These are phyloP conservation scores for Ceratosolen solmsi DNA, from an alignment of 1,140 invertebrate genomes.

Conservation along the genomic window DNA sequence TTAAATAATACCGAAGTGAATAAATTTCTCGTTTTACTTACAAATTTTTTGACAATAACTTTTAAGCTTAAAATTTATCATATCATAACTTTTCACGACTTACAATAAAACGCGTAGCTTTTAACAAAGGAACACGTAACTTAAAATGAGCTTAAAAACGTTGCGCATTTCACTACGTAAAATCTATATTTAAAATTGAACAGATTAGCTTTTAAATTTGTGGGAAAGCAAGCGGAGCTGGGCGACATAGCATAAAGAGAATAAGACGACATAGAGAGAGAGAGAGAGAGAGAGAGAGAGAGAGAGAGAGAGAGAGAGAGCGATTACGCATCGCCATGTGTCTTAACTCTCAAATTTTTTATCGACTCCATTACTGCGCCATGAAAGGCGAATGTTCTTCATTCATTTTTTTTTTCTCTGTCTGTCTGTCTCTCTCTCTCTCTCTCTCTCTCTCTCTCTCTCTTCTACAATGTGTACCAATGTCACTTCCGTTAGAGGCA, in stretches of 20 bases:
- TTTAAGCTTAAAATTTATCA: too few relatives aligned
- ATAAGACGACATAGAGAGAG: too few relatives aligned
- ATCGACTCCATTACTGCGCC: conserved; percentile 41
- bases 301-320: conserved; percentile 23
- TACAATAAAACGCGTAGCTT: too few relatives aligned
- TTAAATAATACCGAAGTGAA: too few relatives aligned
- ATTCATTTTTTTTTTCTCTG: conserved; percentile 51
- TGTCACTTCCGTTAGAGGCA: conserved; percentile 57
- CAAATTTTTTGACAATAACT: too few relatives aligned
- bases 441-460: too few relatives aligned
- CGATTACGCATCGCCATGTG: conserved; percentile 65
- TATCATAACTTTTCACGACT: too few relatives aligned
- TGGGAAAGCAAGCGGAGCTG: conserved; percentile 16
- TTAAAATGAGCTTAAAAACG: not conserved
- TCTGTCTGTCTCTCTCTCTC: too few relatives aligned
- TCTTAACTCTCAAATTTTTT: conserved; percentile 58
- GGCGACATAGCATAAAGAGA: conserved; percentile 12
- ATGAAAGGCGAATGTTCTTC: conserved; percentile 54
- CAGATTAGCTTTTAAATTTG: not conserved
- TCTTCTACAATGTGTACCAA: too few relatives aligned
- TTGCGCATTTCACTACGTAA: not conserved
- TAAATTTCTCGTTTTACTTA: too few relatives aligned
- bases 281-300: conserved; percentile 3
- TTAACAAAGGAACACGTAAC: not conserved
- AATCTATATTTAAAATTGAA: conserved; percentile 28